Evolutionary conservation across 2,797 vertebrate species (phyloP).

Genomic region (Ctenopoma kingsleyae): DNA sequence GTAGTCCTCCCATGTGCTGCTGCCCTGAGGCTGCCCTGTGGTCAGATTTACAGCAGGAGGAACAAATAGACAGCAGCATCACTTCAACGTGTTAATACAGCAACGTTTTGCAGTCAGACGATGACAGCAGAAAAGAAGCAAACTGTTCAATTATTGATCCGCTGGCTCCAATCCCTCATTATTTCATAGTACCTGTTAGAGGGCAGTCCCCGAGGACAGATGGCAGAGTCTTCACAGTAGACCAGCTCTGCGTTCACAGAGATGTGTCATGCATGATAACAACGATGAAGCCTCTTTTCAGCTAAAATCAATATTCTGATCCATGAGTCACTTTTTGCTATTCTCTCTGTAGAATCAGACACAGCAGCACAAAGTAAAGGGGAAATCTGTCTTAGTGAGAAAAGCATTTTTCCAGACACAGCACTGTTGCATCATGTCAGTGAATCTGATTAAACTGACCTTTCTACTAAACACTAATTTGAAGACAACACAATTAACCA

Average conservation of each 20-base stretch:
- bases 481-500: constrained; percentile 8
- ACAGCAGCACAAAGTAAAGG: constrained; percentile 39
- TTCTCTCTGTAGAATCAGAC: constrained; percentile 49
- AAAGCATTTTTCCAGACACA: constrained; percentile 33
- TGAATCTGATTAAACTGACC: constrained; percentile 45
- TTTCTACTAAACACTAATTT: constrained; percentile 23
- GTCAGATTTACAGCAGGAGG: constrained; percentile 42
- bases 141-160: constrained; percentile 73
- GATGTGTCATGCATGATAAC: constrained; percentile 65
- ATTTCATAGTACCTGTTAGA: constrained; percentile 68
- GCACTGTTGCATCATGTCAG: constrained; percentile 39
- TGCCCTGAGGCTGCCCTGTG: constrained; percentile 50
- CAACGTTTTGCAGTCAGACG: constrained; percentile 39
- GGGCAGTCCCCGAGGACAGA: constrained; percentile 47
- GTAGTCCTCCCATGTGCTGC: constrained; percentile 27
- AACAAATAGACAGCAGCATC: constrained; percentile 44
- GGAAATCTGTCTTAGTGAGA: constrained; percentile 23
- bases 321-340: constrained; percentile 62
- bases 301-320: constrained; percentile 78
- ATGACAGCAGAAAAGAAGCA: constrained; percentile 36
- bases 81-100: constrained; percentile 64
- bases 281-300: constrained; percentile 57
- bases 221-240: constrained; percentile 44
- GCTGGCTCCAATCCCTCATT: constrained; percentile 63
- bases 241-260: constrained; percentile 31